Conservation (phyloP, 1,140 invertebrate genomes). For the Drosophila nigromelanica region DNA sequence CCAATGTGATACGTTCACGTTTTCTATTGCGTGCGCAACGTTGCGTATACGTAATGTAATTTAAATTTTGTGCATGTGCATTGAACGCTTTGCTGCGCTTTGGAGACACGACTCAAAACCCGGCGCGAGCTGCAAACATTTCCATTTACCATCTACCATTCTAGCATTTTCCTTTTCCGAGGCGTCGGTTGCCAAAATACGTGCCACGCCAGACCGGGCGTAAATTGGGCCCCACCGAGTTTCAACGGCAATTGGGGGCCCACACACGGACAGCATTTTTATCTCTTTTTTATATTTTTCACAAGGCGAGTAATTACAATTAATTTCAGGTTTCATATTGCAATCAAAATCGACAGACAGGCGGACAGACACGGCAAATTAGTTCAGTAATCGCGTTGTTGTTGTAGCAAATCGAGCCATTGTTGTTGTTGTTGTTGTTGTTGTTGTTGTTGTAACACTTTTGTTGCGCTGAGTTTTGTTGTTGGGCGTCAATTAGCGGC, state of each 20-base stretch:
- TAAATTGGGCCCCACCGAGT: slow-evolving; percentile 33
- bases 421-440: slow-evolving; percentile 12
- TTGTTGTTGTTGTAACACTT: slow-evolving; percentile 18
- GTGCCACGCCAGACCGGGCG: slow-evolving; percentile 43
- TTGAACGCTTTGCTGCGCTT: slow-evolving; percentile 48
- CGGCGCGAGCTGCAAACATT: slow-evolving; percentile 23
- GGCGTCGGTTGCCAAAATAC: slow-evolving; percentile 40
- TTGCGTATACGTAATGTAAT: slow-evolving; percentile 78
- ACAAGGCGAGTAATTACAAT: slow-evolving; percentile 61
- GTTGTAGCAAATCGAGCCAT: slow-evolving; percentile 23
- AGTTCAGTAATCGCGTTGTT: slow-evolving; percentile 44
- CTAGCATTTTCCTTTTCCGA: slow-evolving; percentile 27
- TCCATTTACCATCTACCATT: slow-evolving; percentile 32
- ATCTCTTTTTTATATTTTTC: slow-evolving; percentile 19
- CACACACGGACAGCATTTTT: slow-evolving; percentile 42
- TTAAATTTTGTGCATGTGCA: slow-evolving; percentile 79
- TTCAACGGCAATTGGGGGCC: not conserved
- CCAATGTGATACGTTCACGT: slow-evolving; percentile 41
- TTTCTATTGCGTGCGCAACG: slow-evolving; percentile 58
- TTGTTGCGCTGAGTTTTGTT: slow-evolving; percentile 4
- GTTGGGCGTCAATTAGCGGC: slow-evolving; percentile 35
- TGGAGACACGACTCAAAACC: slow-evolving; percentile 2
- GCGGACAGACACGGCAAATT: slow-evolving; percentile 54
- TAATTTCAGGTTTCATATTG: slow-evolving; percentile 77
- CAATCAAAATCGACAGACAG: slow-evolving; percentile 61